Conservation (phyloP, 2,797 vertebrate genomes). For the Octomys mimax region DNA sequence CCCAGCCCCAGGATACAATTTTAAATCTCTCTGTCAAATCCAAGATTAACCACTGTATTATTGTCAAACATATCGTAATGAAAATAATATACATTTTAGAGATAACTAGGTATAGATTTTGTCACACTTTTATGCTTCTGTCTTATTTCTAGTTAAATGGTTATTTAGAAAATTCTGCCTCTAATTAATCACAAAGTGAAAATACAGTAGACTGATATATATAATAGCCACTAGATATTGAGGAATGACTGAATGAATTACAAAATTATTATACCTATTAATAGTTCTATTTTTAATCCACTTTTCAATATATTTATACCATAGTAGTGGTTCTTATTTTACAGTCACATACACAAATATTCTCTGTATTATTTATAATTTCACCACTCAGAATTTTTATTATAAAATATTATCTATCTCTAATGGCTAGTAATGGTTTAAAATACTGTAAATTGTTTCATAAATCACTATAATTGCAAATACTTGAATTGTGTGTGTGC, state of each 20-base stretch:
- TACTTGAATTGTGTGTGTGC: not conserved
- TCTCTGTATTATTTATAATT: not conserved
- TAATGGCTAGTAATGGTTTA: constrained; percentile 1
- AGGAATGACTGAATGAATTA: not conserved
- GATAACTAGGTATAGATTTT: constrained; percentile 2
- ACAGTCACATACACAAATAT: not conserved
- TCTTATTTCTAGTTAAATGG: constrained; percentile 50
- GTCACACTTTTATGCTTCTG: not conserved
- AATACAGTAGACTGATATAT: not conserved
- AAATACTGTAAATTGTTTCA: constrained; percentile 42
- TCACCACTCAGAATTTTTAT: constrained; percentile 8
- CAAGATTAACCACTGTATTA: not conserved
- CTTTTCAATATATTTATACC: not conserved
- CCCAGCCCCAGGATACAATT: not conserved
- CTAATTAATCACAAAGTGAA: not conserved
- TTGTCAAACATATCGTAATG: not conserved
- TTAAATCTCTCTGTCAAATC: not conserved
- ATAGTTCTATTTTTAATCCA: constrained; percentile 28
- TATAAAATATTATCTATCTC: constrained; percentile 47
- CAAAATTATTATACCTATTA: constrained; percentile 43
- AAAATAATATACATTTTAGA: not conserved
- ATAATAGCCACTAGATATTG: not conserved
- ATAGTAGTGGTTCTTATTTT: constrained; percentile 37
- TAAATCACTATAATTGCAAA: constrained; percentile 27
- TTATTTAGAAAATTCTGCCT: constrained; percentile 42